Evolutionary conservation across 2,888 invertebrate genomes (phyloP).

Genomic region (Oscheius sp.): DNA sequence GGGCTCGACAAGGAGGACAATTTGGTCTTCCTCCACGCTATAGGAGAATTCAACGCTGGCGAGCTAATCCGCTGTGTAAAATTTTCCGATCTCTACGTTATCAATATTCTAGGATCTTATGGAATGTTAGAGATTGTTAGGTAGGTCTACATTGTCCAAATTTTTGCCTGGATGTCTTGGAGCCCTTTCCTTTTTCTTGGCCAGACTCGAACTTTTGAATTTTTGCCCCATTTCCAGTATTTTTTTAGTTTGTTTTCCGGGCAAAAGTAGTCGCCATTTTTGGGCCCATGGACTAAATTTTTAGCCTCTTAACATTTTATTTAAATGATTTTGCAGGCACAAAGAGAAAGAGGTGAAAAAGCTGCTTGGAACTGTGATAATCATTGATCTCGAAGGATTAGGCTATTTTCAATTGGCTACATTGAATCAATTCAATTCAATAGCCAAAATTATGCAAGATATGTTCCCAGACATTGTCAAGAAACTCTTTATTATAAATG

Average conservation of each 20-base stretch:
- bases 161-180: not conserved
- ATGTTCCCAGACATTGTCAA: conserved; percentile 69
- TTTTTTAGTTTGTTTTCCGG: too few relatives aligned
- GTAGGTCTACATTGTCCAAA: conserved; percentile 26
- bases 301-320: too few relatives aligned
- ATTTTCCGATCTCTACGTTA: conserved; percentile 61
- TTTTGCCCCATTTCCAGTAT: too few relatives aligned
- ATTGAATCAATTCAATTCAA: conserved; percentile 59
- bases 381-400: conserved; percentile 68
- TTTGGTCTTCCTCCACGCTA: conserved; percentile 61
- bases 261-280: too few relatives aligned
- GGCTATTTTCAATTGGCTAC: conserved; percentile 55
- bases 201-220: too few relatives aligned
- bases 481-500: conserved; percentile 63
- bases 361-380: conserved; percentile 64
- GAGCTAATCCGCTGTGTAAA: conserved; percentile 55
- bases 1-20: conserved; percentile 66
- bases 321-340: conserved; percentile 31
- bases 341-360: conserved; percentile 55
- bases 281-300: too few relatives aligned
- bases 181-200: too few relatives aligned
- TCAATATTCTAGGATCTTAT: conserved; percentile 67
- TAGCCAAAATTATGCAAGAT: conserved; percentile 63
- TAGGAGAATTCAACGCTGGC: conserved; percentile 62
- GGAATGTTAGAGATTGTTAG: conserved; percentile 66